Percentiles rank a stretch among this genome's conserved stretches.
Conservation (phyloP, 2,797 vertebrate species). For the Halcyon leucocephala region DNA sequence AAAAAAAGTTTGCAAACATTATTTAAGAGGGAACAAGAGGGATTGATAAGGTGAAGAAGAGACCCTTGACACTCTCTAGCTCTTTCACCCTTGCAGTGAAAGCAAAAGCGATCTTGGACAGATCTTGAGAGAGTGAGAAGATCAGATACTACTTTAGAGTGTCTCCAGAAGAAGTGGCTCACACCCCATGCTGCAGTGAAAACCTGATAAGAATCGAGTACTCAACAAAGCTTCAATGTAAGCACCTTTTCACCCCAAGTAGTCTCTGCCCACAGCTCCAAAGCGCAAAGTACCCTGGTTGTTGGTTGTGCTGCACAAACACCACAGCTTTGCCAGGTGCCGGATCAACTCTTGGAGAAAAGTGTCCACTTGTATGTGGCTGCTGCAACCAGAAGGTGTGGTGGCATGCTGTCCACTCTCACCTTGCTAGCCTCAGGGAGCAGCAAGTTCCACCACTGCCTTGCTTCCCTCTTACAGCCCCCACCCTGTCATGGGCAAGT, state of each 20-base stretch:
- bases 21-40: neutral
- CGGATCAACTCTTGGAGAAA: neutral
- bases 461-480: neutral
- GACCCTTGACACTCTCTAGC: neutral
- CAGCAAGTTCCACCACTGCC: neutral
- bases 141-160: constrained; percentile 14
- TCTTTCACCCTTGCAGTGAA: neutral
- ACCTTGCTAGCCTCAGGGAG: neutral
- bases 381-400: neutral
- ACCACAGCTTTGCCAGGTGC: neutral
- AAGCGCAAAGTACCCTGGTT: neutral
- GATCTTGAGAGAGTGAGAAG: constrained; percentile 3
- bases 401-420: neutral
- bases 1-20: neutral
- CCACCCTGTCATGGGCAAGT: neutral
- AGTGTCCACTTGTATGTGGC: rapidly evolving
- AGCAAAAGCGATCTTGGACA: neutral
- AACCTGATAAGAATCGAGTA: neutral
- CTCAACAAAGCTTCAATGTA: neutral
- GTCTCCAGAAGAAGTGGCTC: neutral
- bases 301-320: neutral
- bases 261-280: neutral
- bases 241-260: neutral
- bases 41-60: neutral
- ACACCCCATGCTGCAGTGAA: neutral